phyloP scores from a whole-genome alignment of 1,140 invertebrate species.

The Macrobrachium rosenbergii region DNA sequence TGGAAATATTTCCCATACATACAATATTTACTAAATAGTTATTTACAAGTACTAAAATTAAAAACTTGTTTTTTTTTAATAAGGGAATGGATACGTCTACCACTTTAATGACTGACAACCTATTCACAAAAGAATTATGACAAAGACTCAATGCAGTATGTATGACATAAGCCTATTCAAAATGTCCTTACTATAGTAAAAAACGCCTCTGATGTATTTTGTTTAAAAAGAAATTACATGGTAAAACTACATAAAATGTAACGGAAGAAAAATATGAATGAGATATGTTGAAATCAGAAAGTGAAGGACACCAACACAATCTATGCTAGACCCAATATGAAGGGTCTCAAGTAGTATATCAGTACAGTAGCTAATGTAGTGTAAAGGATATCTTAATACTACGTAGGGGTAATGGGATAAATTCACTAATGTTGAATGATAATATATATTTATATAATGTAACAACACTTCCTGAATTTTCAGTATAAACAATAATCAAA shows the following conservation, averaged over 20 bases:
- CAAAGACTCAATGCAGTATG: no score
- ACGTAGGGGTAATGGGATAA: neutral
- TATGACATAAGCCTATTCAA: no score
- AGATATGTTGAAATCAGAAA: constrained; percentile 10
- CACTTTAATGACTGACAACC: constrained; percentile 10
- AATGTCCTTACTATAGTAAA: no score
- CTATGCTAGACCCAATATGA: neutral
- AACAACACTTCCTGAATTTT: neutral
- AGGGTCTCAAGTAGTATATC: neutral
- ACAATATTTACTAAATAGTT: constrained; percentile 8
- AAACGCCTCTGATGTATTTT: neutral
- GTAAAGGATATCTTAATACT: constrained; percentile 8
- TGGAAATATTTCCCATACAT: constrained; percentile 9
- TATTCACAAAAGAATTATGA: constrained; percentile 11
- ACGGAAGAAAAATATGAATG: constrained; percentile 1
- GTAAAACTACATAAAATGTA: neutral
- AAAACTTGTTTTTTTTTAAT: neutral
- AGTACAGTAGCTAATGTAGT: neutral
- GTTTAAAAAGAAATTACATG: neutral
- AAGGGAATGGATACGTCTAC: neutral
- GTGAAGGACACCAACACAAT: constrained; percentile 20
- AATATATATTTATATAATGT: neutral
- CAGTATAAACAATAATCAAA: neutral
- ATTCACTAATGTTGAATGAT: constrained; percentile 2
- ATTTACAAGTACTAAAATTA: constrained; percentile 18